Evolutionary conservation across 1,140 invertebrate species (phyloP).

Genomic region (Bombus waltoni): DNA sequence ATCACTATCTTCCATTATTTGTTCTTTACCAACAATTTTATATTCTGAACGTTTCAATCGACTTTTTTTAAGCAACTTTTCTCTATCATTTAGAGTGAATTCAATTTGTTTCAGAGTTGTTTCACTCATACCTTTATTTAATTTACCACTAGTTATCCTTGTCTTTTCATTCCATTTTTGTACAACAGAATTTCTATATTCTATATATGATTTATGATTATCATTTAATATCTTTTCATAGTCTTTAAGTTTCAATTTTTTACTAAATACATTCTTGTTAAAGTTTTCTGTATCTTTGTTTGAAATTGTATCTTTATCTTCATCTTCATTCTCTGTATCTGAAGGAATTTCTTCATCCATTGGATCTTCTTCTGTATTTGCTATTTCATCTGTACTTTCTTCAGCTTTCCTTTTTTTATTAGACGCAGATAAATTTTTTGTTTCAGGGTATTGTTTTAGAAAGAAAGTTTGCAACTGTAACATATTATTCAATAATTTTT

Average conservation of each 20-base stretch:
- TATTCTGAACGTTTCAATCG: conserved; percentile 91
- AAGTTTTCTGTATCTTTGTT: conserved; percentile 80
- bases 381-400: conserved; percentile 54
- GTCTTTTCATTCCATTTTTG: conserved; percentile 98
- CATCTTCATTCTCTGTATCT: conserved; percentile 82
- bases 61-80: conserved; percentile 90
- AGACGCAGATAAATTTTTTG: conserved; percentile 79
- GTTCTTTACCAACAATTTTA: conserved; percentile 86
- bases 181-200: conserved; percentile 90
- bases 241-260: conserved; percentile 85
- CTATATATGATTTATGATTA: conserved; percentile 86
- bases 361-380: conserved; percentile 75
- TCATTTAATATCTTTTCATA: conserved; percentile 86
- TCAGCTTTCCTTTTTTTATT: conserved; percentile 63
- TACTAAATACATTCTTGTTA: conserved; percentile 78
- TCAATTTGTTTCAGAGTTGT: conserved; percentile 93
- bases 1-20: conserved; percentile 70
- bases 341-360: conserved; percentile 83
- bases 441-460: conserved; percentile 87
- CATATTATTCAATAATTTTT: conserved; percentile 86
- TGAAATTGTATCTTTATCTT: conserved; percentile 69
- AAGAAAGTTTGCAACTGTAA: conserved; percentile 84
- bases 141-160: conserved; percentile 85
- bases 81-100: conserved; percentile 90
- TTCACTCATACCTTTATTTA: conserved; percentile 87